These are phyloP conservation scores for Margaritifera margaritifera DNA, from an alignment of 2,888 invertebrate species.

Conservation along the genomic window DNA sequence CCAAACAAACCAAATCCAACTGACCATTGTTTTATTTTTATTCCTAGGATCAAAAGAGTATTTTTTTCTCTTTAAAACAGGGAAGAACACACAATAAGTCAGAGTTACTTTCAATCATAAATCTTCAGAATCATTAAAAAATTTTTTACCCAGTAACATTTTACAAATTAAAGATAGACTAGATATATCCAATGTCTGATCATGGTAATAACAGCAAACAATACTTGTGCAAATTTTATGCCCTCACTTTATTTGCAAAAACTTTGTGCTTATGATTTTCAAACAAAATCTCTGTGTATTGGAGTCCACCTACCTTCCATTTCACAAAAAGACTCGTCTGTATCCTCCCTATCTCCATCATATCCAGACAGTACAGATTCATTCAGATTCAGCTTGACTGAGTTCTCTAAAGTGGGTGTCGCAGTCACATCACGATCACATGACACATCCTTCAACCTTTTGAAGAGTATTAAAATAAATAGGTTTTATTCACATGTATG, in stretches of 20 bases:
- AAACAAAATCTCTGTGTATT: neutral
- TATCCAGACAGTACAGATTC: slow-evolving; percentile 62
- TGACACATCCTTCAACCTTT: slow-evolving; percentile 13
- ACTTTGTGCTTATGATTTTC: neutral
- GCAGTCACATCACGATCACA: slow-evolving; percentile 29
- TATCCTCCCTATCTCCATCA: slow-evolving; percentile 64
- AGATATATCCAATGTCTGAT: too few relatives aligned
- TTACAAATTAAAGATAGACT: too few relatives aligned
- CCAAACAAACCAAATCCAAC: too few relatives aligned
- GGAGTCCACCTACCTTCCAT: slow-evolving; percentile 43
- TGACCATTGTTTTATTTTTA: too few relatives aligned
- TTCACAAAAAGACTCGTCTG: slow-evolving; percentile 53
- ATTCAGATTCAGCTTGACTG: slow-evolving; percentile 40
- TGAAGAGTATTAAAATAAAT: neutral
- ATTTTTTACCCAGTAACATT: too few relatives aligned
- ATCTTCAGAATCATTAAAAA: too few relatives aligned
- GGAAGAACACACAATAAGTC: too few relatives aligned
- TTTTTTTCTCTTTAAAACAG: too few relatives aligned
- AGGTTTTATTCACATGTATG: neutral
- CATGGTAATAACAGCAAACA: too few relatives aligned
- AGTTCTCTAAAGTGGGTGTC: slow-evolving; percentile 46
- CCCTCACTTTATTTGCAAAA: neutral
- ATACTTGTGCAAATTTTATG: neutral
- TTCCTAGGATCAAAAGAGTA: too few relatives aligned
- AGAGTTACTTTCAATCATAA: too few relatives aligned